These are phyloP conservation scores for Pica pica DNA, from an alignment of 2,113 vertebrate genomes.

Conservation along the genomic window DNA sequence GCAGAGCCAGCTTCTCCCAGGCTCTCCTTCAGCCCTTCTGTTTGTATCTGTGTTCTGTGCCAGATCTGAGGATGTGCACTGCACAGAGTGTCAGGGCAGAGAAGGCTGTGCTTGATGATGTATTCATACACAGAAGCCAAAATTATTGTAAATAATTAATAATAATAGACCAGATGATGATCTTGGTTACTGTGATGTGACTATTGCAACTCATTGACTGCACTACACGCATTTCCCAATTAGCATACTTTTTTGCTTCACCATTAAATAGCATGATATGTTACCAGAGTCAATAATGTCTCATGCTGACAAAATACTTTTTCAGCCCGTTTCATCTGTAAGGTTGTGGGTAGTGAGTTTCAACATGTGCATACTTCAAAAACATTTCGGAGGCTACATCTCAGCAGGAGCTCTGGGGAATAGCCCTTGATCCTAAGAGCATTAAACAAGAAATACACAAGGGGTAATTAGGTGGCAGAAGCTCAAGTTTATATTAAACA, in stretches of 20 bases:
- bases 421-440: constrained; percentile 49
- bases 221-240: background rate
- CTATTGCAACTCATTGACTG: background rate
- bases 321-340: background rate
- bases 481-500: constrained; percentile 33
- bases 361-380: constrained; percentile 20
- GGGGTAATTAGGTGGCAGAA: constrained; percentile 34
- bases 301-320: constrained; percentile 17
- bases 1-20: background rate
- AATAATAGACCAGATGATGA: background rate
- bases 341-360: background rate
- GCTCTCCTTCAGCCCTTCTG: background rate
- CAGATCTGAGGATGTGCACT: background rate
- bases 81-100: background rate
- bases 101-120: background rate
- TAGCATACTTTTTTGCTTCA: background rate
- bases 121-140: background rate
- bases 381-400: background rate
- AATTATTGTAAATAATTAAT: constrained; percentile 1
- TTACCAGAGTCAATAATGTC: background rate
- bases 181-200: background rate
- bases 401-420: constrained; percentile 25
- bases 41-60: background rate
- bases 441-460: constrained; percentile 26
- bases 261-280: background rate